phyloP scores from a whole-genome alignment of 2,113 vertebrate species.

The Eretmochelys imbricata region DNA sequence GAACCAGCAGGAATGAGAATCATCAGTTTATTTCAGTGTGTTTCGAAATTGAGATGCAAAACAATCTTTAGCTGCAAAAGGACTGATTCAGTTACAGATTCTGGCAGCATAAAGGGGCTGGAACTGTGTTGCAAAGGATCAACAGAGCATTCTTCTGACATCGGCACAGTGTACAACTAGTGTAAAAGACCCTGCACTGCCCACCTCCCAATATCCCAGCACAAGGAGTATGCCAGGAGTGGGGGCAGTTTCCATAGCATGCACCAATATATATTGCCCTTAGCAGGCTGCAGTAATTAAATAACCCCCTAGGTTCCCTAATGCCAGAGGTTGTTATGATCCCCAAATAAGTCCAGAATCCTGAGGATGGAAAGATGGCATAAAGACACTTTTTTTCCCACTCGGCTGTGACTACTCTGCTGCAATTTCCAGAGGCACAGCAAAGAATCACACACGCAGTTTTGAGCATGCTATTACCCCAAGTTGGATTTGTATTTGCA shows the following conservation, averaged over 20 bases:
- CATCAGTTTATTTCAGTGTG: not conserved
- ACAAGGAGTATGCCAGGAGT: not conserved
- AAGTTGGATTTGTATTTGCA: not conserved
- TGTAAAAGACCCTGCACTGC: not conserved
- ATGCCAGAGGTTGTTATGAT: not conserved
- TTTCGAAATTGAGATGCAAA: not conserved
- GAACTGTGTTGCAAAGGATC: not conserved
- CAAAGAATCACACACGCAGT: not conserved
- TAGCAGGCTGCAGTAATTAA: not conserved
- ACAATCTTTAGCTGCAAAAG: not conserved
- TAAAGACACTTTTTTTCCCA: not conserved
- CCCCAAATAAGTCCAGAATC: not conserved
- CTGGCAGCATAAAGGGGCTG: not conserved
- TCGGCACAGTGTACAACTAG: not conserved
- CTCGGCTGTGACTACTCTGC: not conserved
- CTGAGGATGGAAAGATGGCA: not conserved
- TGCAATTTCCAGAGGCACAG: not conserved
- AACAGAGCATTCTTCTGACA: not conserved
- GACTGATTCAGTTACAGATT: not conserved
- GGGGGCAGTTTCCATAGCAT: not conserved
- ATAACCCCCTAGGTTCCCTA: accelerated
- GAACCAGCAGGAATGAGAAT: not conserved
- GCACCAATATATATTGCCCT: not conserved
- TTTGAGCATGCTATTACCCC: not conserved
- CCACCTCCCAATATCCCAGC: not conserved